Evolutionary conservation across 2,888 invertebrate species (phyloP).

Genomic region (Polyploca ridens): DNA sequence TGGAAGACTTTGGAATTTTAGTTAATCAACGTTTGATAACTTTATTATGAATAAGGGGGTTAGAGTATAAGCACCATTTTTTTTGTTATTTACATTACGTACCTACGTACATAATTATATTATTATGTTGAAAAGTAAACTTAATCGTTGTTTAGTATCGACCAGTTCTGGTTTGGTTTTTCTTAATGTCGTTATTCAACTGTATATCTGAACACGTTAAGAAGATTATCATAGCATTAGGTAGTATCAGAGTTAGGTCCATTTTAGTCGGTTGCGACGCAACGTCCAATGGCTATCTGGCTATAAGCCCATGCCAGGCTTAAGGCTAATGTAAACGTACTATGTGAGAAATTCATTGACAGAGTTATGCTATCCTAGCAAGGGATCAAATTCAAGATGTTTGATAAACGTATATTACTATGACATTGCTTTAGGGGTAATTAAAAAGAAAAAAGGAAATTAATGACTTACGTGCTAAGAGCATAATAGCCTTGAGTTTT

Average conservation of each 20-base stretch:
- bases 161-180: background rate
- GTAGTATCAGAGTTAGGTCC: background rate
- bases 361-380: background rate
- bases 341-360: conserved; percentile 13
- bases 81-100: too few relatives aligned
- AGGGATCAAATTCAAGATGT: background rate
- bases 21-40: too few relatives aligned
- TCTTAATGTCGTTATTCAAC: background rate
- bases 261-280: background rate
- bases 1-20: too few relatives aligned
- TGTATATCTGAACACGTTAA: background rate
- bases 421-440: too few relatives aligned
- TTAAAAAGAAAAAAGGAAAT: too few relatives aligned
- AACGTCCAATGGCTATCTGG: conserved; percentile 10
- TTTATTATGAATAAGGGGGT: too few relatives aligned
- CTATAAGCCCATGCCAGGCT: conserved; percentile 12
- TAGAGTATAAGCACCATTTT: too few relatives aligned
- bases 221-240: background rate
- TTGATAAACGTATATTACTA: background rate
- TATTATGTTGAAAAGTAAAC: too few relatives aligned
- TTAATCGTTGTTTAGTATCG: too few relatives aligned
- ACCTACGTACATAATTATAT: too few relatives aligned
- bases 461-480: too few relatives aligned
- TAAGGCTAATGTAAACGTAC: conserved; percentile 9
- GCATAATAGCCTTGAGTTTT: too few relatives aligned